Percentiles rank a stretch among this genome's conserved stretches.
Evolutionary conservation across 2,797 vertebrate genomes (phyloP).

Genomic region (Platalea minor): DNA sequence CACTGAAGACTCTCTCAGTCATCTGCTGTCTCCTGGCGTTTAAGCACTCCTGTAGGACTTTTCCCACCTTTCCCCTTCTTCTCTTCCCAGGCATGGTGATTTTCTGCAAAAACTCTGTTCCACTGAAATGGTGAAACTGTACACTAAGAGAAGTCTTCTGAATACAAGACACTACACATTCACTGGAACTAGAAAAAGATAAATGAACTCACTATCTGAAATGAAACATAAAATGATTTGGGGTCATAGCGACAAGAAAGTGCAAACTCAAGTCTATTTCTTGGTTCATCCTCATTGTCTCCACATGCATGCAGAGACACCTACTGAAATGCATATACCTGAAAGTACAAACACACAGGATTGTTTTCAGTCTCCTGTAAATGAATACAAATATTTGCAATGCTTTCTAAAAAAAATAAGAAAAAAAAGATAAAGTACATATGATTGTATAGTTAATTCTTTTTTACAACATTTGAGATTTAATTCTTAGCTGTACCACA

Average conservation of each 20-base stretch:
- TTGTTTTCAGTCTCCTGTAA: neutral
- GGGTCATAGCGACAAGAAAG: neutral
- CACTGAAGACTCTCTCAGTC: neutral
- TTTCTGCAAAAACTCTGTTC: neutral
- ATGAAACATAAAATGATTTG: neutral
- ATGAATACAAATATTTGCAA: neutral
- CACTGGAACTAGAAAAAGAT: neutral
- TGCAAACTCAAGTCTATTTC: neutral
- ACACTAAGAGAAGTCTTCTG: neutral
- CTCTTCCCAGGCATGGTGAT: neutral
- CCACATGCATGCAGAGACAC: neutral
- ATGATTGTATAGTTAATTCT: neutral
- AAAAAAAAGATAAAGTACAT: neutral
- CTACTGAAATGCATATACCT: neutral
- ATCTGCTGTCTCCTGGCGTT: neutral
- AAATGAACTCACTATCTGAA: neutral
- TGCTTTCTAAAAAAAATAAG: neutral
- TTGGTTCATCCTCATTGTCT: neutral
- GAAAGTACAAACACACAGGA: neutral
- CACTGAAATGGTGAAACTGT: neutral
- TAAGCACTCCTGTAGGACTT: neutral
- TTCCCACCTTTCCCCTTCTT: neutral
- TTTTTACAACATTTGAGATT: neutral
- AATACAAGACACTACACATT: neutral
- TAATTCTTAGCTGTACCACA: neutral